Conservation (phyloP, 2,113 vertebrate species). For the Neofelis nebulosa region DNA sequence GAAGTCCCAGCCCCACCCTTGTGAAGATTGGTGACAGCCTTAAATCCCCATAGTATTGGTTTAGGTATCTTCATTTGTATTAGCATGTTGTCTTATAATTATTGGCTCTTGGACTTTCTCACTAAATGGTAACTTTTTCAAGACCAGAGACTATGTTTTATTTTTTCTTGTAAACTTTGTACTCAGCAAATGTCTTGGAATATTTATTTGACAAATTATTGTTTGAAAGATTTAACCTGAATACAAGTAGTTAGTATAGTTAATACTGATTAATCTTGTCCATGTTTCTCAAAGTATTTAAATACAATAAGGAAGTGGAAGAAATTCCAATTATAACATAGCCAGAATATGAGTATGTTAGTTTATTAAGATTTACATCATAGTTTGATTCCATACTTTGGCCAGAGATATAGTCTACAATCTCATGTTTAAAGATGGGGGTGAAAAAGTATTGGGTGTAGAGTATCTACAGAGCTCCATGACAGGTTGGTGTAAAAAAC, state of each 20-base stretch:
- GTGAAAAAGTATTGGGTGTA: background rate
- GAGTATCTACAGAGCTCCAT: background rate
- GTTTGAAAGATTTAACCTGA: constrained; percentile 15
- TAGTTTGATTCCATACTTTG: background rate
- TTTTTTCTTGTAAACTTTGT: background rate
- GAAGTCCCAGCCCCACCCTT: background rate
- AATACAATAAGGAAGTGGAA: background rate
- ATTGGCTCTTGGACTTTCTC: background rate
- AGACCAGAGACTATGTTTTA: background rate
- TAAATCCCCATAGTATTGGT: background rate
- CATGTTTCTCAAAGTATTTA: background rate
- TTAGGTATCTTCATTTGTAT: background rate
- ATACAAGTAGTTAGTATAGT: constrained; percentile 10
- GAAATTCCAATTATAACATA: background rate
- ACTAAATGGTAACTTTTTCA: background rate
- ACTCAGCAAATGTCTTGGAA: background rate
- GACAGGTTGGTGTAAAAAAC: background rate
- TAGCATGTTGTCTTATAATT: background rate
- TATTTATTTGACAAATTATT: constrained; percentile 6
- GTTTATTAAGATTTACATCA: background rate
- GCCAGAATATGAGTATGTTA: background rate
- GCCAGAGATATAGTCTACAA: background rate
- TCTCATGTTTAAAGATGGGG: background rate
- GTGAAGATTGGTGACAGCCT: background rate
- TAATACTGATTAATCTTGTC: constrained; percentile 1